Conservation (phyloP, 1,140 invertebrate species). For the Radopholus similis region DNA sequence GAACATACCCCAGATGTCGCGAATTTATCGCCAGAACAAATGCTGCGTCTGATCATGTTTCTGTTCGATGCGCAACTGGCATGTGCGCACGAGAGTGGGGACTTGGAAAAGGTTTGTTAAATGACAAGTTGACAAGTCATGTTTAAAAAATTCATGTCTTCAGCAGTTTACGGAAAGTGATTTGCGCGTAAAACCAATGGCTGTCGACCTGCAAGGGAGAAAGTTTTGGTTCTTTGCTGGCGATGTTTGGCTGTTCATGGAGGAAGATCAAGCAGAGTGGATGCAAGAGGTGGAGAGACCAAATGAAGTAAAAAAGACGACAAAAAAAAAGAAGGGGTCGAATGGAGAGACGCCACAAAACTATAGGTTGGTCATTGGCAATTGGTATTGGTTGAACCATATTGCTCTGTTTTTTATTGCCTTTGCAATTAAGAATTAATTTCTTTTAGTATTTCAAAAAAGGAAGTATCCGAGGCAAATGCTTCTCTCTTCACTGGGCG, state of each 20-base stretch:
- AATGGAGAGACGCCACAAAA: too few species aligned
- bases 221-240: conserved; percentile 21
- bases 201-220: not conserved
- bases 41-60: not conserved
- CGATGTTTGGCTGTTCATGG: conserved; percentile 21
- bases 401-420: too few species aligned
- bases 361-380: too few species aligned
- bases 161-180: conserved; percentile 11
- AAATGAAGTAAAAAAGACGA: too few species aligned
- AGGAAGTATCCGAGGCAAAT: not conserved
- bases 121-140: not conserved
- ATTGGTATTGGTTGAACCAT: too few species aligned
- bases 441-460: too few species aligned
- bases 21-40: not conserved
- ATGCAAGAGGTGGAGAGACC: not conserved
- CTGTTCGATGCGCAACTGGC: conserved; percentile 8
- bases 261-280: not conserved
- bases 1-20: not conserved
- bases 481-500: not conserved
- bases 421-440: not conserved
- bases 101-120: not conserved
- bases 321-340: not conserved
- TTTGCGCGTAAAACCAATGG: conserved; percentile 1
- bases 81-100: conserved; percentile 1
- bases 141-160: not conserved